Conservation (phyloP, 2,113 vertebrate genomes). For the Mastomys coucha region DNA sequence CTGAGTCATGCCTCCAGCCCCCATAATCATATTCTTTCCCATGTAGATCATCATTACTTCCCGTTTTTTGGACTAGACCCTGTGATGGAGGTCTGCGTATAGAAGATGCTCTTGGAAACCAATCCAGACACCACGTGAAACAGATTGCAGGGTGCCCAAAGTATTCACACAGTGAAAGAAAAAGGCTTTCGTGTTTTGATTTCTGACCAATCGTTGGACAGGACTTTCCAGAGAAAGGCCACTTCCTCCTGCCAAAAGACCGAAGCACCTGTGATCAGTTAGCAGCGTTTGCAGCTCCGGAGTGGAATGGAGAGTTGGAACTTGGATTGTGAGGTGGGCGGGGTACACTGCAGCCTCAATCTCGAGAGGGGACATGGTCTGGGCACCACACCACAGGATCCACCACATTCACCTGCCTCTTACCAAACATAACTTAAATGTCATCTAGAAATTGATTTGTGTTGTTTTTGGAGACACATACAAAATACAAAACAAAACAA, state of each 20-base stretch:
- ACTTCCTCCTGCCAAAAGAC: not conserved
- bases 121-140: not conserved
- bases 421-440: not conserved
- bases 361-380: not conserved
- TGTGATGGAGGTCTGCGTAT: not conserved
- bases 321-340: too few relatives aligned
- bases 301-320: not conserved
- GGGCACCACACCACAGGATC: not conserved
- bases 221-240: not conserved
- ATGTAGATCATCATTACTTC: not conserved
- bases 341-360: not conserved
- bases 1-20: too few relatives aligned
- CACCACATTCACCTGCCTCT: not conserved
- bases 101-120: not conserved
- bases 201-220: not conserved
- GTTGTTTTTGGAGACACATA: not conserved
- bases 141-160: not conserved
- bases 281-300: not conserved
- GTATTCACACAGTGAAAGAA: not conserved
- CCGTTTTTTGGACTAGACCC: not conserved
- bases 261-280: not conserved
- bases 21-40: not conserved
- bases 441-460: not conserved
- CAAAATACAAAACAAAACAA: not conserved
- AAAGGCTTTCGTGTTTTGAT: not conserved